Evolutionary conservation across 2,797 vertebrate genomes (phyloP).

Genomic region (Menidia menidia): DNA sequence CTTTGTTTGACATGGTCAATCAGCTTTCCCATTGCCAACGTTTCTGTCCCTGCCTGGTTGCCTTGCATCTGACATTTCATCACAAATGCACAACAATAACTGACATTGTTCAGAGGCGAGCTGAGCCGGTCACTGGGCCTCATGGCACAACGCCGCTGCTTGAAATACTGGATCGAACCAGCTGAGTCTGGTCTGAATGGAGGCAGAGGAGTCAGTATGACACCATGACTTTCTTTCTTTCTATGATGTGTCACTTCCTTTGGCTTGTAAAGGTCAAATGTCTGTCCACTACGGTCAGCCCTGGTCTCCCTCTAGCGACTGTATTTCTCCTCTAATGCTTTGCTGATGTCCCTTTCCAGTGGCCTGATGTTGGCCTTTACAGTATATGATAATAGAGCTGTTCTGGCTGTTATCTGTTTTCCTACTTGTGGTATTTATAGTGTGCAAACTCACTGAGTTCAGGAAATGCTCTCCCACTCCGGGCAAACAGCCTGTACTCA

Average conservation of each 20-base stretch:
- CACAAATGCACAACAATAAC: constrained; percentile 53
- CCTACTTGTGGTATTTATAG: constrained; percentile 30
- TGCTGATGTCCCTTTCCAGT: constrained; percentile 16
- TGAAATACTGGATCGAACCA: constrained; percentile 59
- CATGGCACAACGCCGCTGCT: constrained; percentile 18
- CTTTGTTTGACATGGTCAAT: constrained; percentile 36
- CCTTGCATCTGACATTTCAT: constrained; percentile 60
- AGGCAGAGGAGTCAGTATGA: constrained; percentile 57
- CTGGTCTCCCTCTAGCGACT: constrained; percentile 12
- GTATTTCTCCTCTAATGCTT: background rate
- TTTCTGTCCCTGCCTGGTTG: constrained; percentile 20
- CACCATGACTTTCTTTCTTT: constrained; percentile 35
- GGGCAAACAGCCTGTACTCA: constrained; percentile 13
- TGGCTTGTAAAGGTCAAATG: constrained; percentile 48
- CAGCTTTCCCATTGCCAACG: constrained; percentile 16
- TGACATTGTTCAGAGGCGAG: constrained; percentile 63
- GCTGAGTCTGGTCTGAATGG: constrained; percentile 44
- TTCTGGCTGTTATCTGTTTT: constrained; percentile 14
- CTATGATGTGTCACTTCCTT: constrained; percentile 65
- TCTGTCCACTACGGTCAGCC: constrained; percentile 39
- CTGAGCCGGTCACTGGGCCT: constrained; percentile 37
- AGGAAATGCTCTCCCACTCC: constrained; percentile 11
- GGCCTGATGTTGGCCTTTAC: background rate
- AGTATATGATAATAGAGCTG: background rate
- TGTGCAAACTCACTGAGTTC: constrained; percentile 6